Percentiles rank a stretch among this genome's conserved stretches.
These are phyloP conservation scores for Columbina picui DNA, from an alignment of 2,113 vertebrate genomes.

Conservation along the genomic window DNA sequence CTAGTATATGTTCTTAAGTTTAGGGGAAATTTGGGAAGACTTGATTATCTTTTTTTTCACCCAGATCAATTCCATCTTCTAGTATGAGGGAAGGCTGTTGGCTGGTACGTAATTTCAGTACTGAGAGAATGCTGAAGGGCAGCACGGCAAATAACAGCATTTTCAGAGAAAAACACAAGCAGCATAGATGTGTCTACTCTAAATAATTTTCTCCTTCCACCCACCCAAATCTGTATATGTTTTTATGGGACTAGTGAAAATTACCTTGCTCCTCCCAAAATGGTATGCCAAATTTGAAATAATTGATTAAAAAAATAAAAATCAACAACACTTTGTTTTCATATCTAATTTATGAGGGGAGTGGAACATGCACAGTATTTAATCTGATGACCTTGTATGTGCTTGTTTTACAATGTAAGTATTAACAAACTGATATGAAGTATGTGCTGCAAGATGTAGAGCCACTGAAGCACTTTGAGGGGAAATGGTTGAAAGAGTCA, in stretches of 20 bases:
- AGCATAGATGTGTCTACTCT: not conserved
- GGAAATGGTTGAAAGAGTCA: not conserved
- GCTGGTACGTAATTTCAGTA: not conserved
- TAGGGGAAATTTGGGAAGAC: not conserved
- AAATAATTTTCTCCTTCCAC: not conserved
- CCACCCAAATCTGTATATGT: not conserved
- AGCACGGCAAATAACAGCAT: not conserved
- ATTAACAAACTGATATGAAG: not conserved
- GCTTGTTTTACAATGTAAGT: not conserved
- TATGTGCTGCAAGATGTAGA: not conserved
- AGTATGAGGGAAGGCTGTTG: not conserved
- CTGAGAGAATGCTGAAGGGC: not conserved
- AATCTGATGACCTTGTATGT: not conserved
- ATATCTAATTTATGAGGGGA: accelerated
- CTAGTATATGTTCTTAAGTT: not conserved
- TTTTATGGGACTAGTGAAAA: not conserved
- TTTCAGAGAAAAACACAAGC: not conserved
- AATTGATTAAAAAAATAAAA: not conserved
- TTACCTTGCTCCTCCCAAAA: not conserved
- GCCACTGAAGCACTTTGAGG: not conserved
- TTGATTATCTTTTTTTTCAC: not conserved
- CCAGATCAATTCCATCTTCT: not conserved
- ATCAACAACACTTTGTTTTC: not conserved
- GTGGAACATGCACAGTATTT: not conserved
- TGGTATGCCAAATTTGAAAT: not conserved